These are phyloP conservation scores for Galeopsomyia nigrocyanea DNA, from an alignment of 2,888 invertebrate genomes.

Conservation along the genomic window DNA sequence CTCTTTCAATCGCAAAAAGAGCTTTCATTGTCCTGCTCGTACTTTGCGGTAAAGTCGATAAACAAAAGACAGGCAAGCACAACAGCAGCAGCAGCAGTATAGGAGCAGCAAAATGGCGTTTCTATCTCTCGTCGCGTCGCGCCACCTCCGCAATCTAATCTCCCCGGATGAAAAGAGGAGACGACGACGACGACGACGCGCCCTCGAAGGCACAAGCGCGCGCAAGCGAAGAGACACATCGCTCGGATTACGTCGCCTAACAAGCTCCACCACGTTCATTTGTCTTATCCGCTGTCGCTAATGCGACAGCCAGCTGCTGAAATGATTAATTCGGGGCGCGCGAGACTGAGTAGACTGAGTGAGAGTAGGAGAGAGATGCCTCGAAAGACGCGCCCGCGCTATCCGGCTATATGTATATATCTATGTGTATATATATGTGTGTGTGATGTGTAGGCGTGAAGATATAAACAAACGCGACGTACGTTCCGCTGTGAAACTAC, in stretches of 20 bases:
- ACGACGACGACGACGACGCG: conserved; percentile 45
- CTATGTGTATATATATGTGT: no score
- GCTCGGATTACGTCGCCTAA: conserved; percentile 56
- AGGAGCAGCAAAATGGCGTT: conserved; percentile 42
- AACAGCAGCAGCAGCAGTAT: no score
- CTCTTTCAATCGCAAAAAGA: no score
- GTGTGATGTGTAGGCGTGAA: no score
- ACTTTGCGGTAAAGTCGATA: conserved; percentile 28
- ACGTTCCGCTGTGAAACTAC: no score
- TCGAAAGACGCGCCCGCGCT: not conserved
- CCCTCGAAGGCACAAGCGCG: not conserved
- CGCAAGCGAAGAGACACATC: conserved; percentile 35
- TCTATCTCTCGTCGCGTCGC: conserved; percentile 10
- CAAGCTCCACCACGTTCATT: conserved; percentile 68
- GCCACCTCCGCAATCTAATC: conserved; percentile 59
- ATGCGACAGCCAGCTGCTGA: conserved; percentile 67
- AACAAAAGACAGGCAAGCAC: conserved; percentile 22
- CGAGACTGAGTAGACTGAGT: conserved; percentile 23
- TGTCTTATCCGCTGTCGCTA: conserved; percentile 68
- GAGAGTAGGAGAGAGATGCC: no score
- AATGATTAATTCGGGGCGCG: conserved; percentile 66
- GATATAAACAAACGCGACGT: no score
- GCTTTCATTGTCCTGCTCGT: not conserved
- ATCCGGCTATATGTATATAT: conserved; percentile 5
- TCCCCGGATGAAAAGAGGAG: conserved; percentile 60